A percentile compares a stretch with the other conserved stretches of the same genome.
These are phyloP conservation scores for Lutjanus campechanus DNA, from an alignment of 2,797 vertebrate genomes.

Conservation along the genomic window DNA sequence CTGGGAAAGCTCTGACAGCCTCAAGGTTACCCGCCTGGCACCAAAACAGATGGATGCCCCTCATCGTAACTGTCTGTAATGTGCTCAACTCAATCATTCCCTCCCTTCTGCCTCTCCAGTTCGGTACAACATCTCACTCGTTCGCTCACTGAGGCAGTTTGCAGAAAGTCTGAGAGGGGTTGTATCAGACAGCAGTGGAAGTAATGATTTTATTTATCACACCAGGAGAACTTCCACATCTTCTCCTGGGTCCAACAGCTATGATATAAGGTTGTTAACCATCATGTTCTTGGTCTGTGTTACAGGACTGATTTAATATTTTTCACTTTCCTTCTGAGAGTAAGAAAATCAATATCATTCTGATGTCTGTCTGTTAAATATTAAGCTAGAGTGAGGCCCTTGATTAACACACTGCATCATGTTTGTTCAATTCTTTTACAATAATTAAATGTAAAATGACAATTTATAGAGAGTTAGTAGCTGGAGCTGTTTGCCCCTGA, in stretches of 20 bases:
- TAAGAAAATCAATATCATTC: background rate
- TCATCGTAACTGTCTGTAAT: conserved; percentile 79
- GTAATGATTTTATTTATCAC: conserved; percentile 36
- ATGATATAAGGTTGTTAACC: background rate
- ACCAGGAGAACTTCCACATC: conserved; percentile 11
- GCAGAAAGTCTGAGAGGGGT: conserved; percentile 39
- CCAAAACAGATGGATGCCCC: conserved; percentile 81
- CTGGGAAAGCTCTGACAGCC: conserved; percentile 73
- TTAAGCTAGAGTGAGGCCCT: background rate
- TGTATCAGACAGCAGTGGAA: conserved; percentile 26
- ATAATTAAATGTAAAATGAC: background rate
- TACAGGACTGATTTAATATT: background rate
- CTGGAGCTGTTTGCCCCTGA: background rate
- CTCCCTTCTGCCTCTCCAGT: conserved; percentile 19
- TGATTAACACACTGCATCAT: background rate
- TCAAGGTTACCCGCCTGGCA: conserved; percentile 82
- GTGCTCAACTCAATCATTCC: conserved; percentile 78
- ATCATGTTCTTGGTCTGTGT: background rate
- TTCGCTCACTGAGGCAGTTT: conserved; percentile 33
- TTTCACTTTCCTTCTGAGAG: background rate
- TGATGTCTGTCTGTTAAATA: background rate
- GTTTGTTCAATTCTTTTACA: background rate
- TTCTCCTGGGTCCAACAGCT: conserved; percentile 3
- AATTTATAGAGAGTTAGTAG: background rate
- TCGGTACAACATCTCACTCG: conserved; percentile 53